Conservation (phyloP, 1,140 invertebrate genomes). For the Trissolcus basalis region DNA sequence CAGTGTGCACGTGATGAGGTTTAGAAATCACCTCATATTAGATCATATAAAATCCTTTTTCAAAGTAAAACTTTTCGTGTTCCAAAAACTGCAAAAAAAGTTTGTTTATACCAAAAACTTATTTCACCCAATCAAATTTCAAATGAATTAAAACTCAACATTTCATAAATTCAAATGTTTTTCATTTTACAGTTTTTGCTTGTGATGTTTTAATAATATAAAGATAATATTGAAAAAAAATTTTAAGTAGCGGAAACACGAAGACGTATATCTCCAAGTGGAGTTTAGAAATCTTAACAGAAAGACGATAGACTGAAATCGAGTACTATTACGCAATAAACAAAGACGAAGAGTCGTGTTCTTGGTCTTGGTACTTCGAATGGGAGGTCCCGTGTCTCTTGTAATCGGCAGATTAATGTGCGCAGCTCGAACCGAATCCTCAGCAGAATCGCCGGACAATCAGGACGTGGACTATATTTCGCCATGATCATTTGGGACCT, state of each 20-base stretch:
- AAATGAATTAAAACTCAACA: too few species aligned
- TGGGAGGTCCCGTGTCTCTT: slow-evolving; percentile 71
- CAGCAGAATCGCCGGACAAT: slow-evolving; percentile 55
- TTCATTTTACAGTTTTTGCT: too few species aligned
- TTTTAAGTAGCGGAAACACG: too few species aligned
- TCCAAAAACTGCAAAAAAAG: too few species aligned
- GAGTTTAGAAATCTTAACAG: not conserved
- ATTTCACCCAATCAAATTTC: too few species aligned
- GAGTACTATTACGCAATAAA: slow-evolving; percentile 69
- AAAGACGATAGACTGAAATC: not conserved
- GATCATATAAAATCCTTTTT: slow-evolving; percentile 11
- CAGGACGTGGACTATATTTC: slow-evolving; percentile 61
- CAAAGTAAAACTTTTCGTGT: not conserved
- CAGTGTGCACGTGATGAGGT: slow-evolving; percentile 38
- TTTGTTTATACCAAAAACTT: too few species aligned
- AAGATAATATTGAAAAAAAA: too few species aligned
- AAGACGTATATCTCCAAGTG: not conserved
- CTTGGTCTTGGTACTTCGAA: slow-evolving; percentile 68
- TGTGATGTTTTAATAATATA: too few species aligned
- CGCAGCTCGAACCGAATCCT: slow-evolving; percentile 63
- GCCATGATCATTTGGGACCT: slow-evolving; percentile 57
- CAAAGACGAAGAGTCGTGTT: slow-evolving; percentile 70
- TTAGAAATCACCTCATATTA: slow-evolving; percentile 25
- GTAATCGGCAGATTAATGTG: slow-evolving; percentile 76
- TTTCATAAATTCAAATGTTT: too few species aligned